These are phyloP conservation scores for Pseudochromis fuscus DNA, from an alignment of 2,797 vertebrate genomes.

Conservation along the genomic window DNA sequence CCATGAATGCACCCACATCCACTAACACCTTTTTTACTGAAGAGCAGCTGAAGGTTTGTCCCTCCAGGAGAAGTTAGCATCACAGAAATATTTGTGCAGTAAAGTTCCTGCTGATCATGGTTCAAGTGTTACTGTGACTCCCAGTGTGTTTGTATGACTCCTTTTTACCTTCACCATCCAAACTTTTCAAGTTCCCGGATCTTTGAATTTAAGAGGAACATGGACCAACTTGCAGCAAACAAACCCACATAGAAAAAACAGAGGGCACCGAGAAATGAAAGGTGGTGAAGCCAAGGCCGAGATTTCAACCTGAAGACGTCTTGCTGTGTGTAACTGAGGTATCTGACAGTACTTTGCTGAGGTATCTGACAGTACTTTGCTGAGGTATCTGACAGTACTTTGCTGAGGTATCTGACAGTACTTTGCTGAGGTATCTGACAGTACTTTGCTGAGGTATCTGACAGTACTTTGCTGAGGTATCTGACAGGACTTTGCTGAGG, in stretches of 20 bases:
- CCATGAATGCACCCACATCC: background rate
- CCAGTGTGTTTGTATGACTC: background rate
- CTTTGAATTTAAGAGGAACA: too few relatives aligned
- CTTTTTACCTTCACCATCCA: background rate
- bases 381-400: too few relatives aligned
- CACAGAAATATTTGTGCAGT: background rate
- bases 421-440: too few relatives aligned
- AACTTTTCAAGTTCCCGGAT: background rate
- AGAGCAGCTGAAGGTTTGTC: background rate
- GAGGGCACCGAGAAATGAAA: too few relatives aligned
- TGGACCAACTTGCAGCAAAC: too few relatives aligned
- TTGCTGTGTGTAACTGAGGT: background rate
- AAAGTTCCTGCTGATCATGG: background rate
- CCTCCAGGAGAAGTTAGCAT: background rate
- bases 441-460: too few relatives aligned
- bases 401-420: too few relatives aligned
- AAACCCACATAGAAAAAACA: too few relatives aligned
- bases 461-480: too few relatives aligned
- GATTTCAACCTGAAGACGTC: background rate
- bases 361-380: too few relatives aligned
- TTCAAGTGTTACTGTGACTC: background rate
- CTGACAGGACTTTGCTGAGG: too few relatives aligned
- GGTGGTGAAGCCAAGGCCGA: background rate
- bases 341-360: too few relatives aligned
- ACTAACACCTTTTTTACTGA: constrained; percentile 2